Base-by-base conservation (phyloP, 2,113 vertebrate genomes). In the Fregata magnificens region DNA sequence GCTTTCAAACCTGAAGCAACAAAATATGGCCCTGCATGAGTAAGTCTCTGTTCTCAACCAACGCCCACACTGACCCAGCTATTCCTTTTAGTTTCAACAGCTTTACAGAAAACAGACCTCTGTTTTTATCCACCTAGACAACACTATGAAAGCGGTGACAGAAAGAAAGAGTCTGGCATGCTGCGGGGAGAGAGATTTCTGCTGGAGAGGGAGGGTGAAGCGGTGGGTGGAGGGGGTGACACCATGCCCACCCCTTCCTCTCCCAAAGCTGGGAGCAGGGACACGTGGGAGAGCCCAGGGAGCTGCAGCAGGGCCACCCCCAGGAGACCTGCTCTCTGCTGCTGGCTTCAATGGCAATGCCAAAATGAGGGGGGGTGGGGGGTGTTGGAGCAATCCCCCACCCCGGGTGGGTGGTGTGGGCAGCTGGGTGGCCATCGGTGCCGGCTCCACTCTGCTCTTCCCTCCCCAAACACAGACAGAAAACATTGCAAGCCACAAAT, bases 21-120 rank as follows among this genome's bases (percentile, higher is more conserved):
- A 40, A 24, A 74, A 25, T 1, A 3, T 4, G 1, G 5, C 81
- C 56, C 82, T 1, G 53, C 14, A 52, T 56, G 92, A 93, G 91
- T 38, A 85, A 96, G 36, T 5, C 25, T 52, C 29, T 5, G 65
- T 85, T 97, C 96, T 96, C 92, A 81, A 71, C 71, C 55, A 4
- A 55, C 96, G 36, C 97, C 96, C 93, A 96, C 96, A 55, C 70
- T 11, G 67, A 79, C 87, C 82, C 95, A 78, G 84, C 81, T 8
- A 66, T 93, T 97, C 87, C 92, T 78, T 96, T 92, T 77, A 88
- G 74, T 5, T 80, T 1, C 82, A 26, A 21, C 85, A 92, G 73
- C 91, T 97, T 97, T 2, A 89, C 94, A 96, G 97, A 97, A 96
- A 96, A 70, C 66, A 88, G 38, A 29, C 8, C 77, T 25, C 62